Evolutionary conservation across 2,797 vertebrate genomes (phyloP).

Genomic region (Schizothorax lantsangensis): DNA sequence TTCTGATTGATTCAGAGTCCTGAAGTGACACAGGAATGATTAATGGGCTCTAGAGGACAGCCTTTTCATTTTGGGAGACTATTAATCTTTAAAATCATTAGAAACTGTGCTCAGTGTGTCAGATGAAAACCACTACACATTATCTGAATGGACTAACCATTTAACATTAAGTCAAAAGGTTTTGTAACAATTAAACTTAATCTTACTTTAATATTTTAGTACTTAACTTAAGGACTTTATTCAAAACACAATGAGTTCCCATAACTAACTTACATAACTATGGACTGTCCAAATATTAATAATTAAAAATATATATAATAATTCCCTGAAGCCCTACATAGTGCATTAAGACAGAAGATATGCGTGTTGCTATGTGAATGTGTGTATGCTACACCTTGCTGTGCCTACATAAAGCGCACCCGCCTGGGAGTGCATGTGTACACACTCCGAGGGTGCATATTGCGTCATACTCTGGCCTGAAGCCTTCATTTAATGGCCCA

Average conservation of each 20-base stretch:
- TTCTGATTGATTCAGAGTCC: neutral
- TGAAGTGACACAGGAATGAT: conserved; percentile 13
- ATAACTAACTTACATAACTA: neutral
- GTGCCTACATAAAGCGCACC: conserved; percentile 39
- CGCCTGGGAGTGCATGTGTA: conserved; percentile 62
- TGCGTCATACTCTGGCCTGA: conserved; percentile 91
- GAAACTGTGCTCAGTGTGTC: neutral
- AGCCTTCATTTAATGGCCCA: conserved; percentile 90
- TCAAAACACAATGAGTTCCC: neutral
- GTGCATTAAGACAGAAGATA: conserved; percentile 58
- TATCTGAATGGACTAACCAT: neutral
- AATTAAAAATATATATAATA: too few relatives aligned
- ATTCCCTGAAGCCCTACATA: neutral
- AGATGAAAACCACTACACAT: conserved; percentile 8
- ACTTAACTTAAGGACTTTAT: neutral
- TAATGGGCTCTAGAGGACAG: conserved; percentile 25
- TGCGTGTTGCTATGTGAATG: conserved; percentile 65
- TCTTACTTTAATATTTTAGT: neutral
- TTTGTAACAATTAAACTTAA: neutral
- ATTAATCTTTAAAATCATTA: conserved; percentile 22
- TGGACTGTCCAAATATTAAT: neutral
- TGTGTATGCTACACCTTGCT: conserved; percentile 52
- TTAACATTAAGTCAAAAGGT: neutral
- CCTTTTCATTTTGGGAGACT: neutral
- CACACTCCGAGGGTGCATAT: conserved; percentile 71